These are phyloP conservation scores for Eupleurogrammus muticus DNA, from an alignment of 2,797 vertebrate genomes.

Conservation along the genomic window DNA sequence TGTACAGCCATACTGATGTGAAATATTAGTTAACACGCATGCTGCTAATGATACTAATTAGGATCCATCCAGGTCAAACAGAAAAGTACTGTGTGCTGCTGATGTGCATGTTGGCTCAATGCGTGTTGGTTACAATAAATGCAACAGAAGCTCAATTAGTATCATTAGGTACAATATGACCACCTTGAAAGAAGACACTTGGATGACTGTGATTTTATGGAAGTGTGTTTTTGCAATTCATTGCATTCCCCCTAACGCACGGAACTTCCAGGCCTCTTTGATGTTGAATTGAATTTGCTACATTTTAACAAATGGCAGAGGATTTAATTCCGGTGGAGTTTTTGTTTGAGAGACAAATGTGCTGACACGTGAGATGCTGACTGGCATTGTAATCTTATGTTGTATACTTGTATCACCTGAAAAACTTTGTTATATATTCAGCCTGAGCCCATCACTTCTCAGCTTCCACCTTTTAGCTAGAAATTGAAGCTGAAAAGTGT, in stretches of 20 bases:
- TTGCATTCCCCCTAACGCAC: constrained; percentile 3
- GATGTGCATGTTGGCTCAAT: too few relatives aligned
- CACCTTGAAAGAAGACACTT: not conserved
- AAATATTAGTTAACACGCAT: too few relatives aligned
- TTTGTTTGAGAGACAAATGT: constrained; percentile 25
- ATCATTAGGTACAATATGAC: too few relatives aligned
- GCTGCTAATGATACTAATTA: too few relatives aligned
- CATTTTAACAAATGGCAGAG: constrained; percentile 43
- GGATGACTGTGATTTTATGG: constrained; percentile 6
- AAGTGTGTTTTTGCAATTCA: constrained; percentile 10
- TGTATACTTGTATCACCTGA: constrained; percentile 39
- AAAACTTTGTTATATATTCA: constrained; percentile 27
- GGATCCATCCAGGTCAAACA: too few relatives aligned
- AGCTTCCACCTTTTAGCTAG: constrained; percentile 24
- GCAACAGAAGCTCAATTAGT: too few relatives aligned
- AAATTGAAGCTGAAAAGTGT: not conserved
- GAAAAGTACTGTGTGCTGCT: too few relatives aligned
- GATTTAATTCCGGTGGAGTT: constrained; percentile 37
- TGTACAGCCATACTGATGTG: too few relatives aligned
- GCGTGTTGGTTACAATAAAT: constrained; percentile 2
- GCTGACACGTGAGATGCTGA: constrained; percentile 54
- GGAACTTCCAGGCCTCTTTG: constrained; percentile 36
- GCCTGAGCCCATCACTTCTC: constrained; percentile 30
- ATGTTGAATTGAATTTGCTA: constrained; percentile 48
- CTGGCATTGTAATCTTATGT: too few relatives aligned